Conservation (phyloP, 2,113 vertebrate genomes). For the Dipodomys spectabilis region DNA sequence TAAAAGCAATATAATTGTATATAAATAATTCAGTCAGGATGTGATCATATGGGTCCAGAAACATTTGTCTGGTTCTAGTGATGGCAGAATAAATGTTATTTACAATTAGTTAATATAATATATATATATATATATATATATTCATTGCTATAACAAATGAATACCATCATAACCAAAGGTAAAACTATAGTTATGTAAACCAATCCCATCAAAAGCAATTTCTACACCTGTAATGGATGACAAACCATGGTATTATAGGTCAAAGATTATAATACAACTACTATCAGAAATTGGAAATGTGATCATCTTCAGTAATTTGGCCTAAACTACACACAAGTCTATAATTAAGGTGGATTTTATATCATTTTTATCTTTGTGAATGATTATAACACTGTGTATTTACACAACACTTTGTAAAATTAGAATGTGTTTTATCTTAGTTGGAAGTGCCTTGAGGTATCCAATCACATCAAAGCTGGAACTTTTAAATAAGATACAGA, state of each 20-base stretch:
- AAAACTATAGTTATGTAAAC: slow-evolving; percentile 1
- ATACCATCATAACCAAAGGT: not conserved
- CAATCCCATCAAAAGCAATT: slow-evolving; percentile 23
- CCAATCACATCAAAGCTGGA: slow-evolving; percentile 49
- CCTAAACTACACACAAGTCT: slow-evolving; percentile 4
- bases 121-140: too few species aligned
- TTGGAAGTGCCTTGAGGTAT: slow-evolving; percentile 33
- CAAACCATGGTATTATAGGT: not conserved
- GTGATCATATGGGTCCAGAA: slow-evolving; percentile 40
- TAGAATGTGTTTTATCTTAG: slow-evolving; percentile 44
- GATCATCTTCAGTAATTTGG: slow-evolving; percentile 41
- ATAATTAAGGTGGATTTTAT: not conserved
- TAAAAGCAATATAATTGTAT: slow-evolving; percentile 59
- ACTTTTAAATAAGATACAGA: slow-evolving; percentile 63
- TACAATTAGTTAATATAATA: not conserved
- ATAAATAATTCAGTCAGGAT: slow-evolving; percentile 64
- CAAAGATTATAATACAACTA: slow-evolving; percentile 47
- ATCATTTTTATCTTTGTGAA: not conserved
- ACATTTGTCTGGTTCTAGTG: slow-evolving; percentile 38
- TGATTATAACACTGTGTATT: slow-evolving; percentile 13
- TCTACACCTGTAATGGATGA: not conserved
- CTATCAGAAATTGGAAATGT: slow-evolving; percentile 46
- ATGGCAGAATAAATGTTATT: slow-evolving; percentile 52
- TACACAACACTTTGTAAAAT: slow-evolving; percentile 46
- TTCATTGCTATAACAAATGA: too few species aligned